Base-by-base conservation (phyloP, 1,140 invertebrate genomes). In the Vollenhovia emeryi region DNA sequence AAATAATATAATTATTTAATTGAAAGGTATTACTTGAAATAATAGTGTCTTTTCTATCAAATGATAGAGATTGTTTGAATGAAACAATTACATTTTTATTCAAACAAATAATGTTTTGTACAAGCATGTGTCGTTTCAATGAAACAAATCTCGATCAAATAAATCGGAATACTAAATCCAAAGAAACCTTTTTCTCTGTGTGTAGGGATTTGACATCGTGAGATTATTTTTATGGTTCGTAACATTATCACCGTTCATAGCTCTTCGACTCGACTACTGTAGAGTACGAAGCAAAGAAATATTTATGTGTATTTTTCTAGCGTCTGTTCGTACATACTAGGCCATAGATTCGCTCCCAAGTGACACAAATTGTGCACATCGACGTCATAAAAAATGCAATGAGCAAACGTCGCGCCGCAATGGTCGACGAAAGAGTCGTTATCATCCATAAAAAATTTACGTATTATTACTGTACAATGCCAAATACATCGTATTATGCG, bases 361-460 rank as follows among this genome's bases (percentile, higher is more conserved):
- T 82, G 64, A 71, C 78, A 80, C 33, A 80, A 71, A 82, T 82
- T 82, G 64, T 43, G 4, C 36, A 36, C 48, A 75, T 59, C 21
- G 43, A 48, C 64, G 24, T 69, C 9, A n/a, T 71, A 43, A 85
- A 80, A 62, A 82, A 82, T 82, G 50, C 64, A 55, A 71, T 45
- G 24, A 78, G 27, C 45, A 75, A 52, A 57, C 55, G 30, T 66
- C 24, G 52, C 69, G 3, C 13, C 21, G 43, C 64, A 59, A 62
- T 30, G 62, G 43, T 48, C 52, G 84, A 48, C 64, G 76, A 85
- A 57, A 60, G 40, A 85, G 15, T 43, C 7, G 64, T 80, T 85
- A 71, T 59, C 27, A 27, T 45, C 52, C 45, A 69, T 86, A 50
- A 84, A 86, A 84, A 84, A 57, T 86, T 59, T 68, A 86, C 45